Percentiles rank a stretch among this genome's conserved stretches.
Evolutionary conservation across 1,140 invertebrate species (phyloP).

Genomic region (Dreissena polymorpha): DNA sequence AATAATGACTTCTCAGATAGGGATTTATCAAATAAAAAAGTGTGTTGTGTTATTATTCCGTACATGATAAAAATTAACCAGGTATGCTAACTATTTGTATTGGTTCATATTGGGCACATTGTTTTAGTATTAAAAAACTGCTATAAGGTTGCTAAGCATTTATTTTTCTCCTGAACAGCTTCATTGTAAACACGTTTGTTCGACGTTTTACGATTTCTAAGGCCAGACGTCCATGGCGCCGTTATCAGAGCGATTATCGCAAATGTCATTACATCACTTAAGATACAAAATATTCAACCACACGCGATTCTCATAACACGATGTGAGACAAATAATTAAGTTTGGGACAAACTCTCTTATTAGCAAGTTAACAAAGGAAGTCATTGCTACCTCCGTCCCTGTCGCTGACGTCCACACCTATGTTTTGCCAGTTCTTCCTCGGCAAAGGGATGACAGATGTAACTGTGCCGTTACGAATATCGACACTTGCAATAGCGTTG

Average conservation of each 20-base stretch:
- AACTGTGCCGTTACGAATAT: slow-evolving; percentile 2
- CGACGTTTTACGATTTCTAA: too few species aligned
- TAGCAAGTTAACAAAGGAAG: too few species aligned
- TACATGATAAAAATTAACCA: background rate
- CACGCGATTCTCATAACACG: too few species aligned
- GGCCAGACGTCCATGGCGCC: too few species aligned
- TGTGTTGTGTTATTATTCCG: background rate
- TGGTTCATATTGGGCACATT: background rate
- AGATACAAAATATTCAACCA: too few species aligned
- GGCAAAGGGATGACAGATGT: background rate
- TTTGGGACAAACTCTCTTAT: too few species aligned
- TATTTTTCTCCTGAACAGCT: background rate
- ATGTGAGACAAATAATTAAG: too few species aligned
- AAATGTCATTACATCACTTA: too few species aligned
- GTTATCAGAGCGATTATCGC: too few species aligned
- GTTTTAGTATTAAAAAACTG: background rate
- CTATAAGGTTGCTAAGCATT: too few species aligned
- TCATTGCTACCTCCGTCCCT: slow-evolving; percentile 32
- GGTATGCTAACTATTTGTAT: background rate
- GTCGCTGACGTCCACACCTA: slow-evolving; percentile 37
- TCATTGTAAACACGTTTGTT: background rate
- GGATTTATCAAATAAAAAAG: background rate
- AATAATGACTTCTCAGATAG: background rate
- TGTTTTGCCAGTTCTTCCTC: slow-evolving; percentile 25
- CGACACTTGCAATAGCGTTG: slow-evolving; percentile 33